Evolutionary conservation across 1,140 invertebrate genomes (phyloP), one percentile per base, ranked within the genome.

Genomic region (Antheraea mylitta): DNA sequence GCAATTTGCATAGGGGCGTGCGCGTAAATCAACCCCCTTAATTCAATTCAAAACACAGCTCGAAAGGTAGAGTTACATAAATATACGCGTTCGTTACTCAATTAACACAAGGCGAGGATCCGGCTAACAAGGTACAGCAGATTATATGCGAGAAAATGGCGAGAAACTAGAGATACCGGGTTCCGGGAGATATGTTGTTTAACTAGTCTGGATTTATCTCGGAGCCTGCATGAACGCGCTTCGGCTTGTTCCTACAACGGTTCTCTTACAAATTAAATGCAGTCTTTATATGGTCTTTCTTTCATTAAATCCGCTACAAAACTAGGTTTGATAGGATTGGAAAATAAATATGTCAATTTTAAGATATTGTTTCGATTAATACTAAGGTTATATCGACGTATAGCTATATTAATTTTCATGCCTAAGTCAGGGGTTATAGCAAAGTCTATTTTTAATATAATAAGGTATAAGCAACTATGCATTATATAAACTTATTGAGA

Each of bases 151-250:
- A 78, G 66, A 69, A 63, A 74, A 76, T 65, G 67, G 74, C 72
- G 53, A 71, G 71, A 74, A 74, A 73, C 62, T 53, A 19, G 66
- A 72, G 77, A 81, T 81, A 72, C 58, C 0, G 53, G 18, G 61
- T 53, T 63, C 36, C 45, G 42, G 45, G 38, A 11, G 45, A 65
- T 66, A 78, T 70, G 75, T 76, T 70, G 75, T 68, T 76, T 79
- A 82, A 83, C 79, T 79, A 73, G 75, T 74, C 74, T 63, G 78
- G 79, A 88, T 88, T 86, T 85, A 85, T 86, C 81, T 86, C 78
- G 81, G 83, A 83, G 80, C 74, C 79, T 78, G 80, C 75, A 81
- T 78, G 83, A 83, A 85, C 78, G 76, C 79, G 78, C 77, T 16
- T 53, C 16, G 77, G 10, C 45, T 16, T 53, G 45, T 53, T 53